phyloP scores from a whole-genome alignment of 1,140 invertebrate genomes.

The Mamestra configurata region DNA sequence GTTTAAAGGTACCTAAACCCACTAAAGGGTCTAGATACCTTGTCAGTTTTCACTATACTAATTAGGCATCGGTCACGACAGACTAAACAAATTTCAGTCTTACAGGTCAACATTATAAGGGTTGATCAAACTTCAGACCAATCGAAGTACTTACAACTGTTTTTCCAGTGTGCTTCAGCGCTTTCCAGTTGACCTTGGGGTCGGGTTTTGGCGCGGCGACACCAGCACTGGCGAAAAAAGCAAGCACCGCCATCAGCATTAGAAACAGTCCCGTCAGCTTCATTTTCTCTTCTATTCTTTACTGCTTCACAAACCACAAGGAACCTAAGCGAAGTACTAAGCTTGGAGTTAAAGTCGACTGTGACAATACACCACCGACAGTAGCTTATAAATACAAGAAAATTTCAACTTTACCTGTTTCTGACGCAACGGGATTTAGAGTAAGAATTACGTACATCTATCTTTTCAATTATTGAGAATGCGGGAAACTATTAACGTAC shows the following conservation, averaged over 20 bases:
- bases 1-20: no score
- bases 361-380: background rate
- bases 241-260: constrained; percentile 33
- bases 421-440: background rate
- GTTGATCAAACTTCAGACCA: no score
- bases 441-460: no score
- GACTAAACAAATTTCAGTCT: no score
- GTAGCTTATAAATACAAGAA: background rate
- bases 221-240: constrained; percentile 2
- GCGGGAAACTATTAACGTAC: no score
- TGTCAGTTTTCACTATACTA: no score
- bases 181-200: constrained; percentile 3
- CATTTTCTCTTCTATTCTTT: constrained; percentile 21
- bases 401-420: background rate
- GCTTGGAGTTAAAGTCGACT: background rate
- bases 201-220: background rate
- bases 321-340: background rate
- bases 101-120: background rate
- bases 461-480: no score
- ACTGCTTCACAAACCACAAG: background rate
- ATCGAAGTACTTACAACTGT: constrained; percentile 47
- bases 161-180: constrained; percentile 27
- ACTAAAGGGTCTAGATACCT: no score
- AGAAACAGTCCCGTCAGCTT: constrained; percentile 40
- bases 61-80: no score